Evolutionary conservation across 2,113 vertebrate genomes (phyloP), one percentile per base, ranked within the genome.

Genomic region (Zapus hudsonius): DNA sequence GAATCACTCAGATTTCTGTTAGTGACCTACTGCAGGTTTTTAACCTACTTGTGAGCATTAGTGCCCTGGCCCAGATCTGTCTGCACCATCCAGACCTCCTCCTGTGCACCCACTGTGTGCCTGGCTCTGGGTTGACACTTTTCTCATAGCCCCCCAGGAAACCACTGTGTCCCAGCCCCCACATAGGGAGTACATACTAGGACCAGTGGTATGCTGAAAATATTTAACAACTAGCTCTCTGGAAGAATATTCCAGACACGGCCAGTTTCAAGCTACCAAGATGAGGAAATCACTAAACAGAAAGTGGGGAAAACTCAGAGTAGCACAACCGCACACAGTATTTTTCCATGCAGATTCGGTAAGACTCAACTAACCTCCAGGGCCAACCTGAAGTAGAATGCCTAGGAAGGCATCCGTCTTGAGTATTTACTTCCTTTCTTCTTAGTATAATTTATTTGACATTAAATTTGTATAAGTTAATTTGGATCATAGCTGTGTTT

Each of bases 381-480:
- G 38, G 25, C 22, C 23, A 0, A 69, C 25, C 12, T 61, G 55
- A 74, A 0, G 67, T 64, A 61, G 88, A 63, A 73, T 17, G n/a
- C 40, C 38, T 25, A 92, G 42, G 33, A 89, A 44, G 70, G 20
- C 42, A 36, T 27, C n/a, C 23, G 31, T 61, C 75, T 72, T 66
- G n/a, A 88, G 9, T 73, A 74, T 80, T 94, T 47, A 64, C 61
- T 57, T 88, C 16, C 57, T 82, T 78, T 87, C 19, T 64, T 76
- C 94, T 90, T 63, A 85, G 70, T 74, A 31, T n/a, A 59, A 76
- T 38, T 57, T 82, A 84, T n/a, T 90, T 55, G 85, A 86, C 5
- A 44, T 38, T 29, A 83, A 72, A 36, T 80, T 52, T 52, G 67
- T 42, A 36, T 16, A 40, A 79, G 38, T 69, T 81, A 47, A 66